Evolutionary conservation across 2,888 invertebrate species (phyloP).

Genomic region (Lingula anatina): DNA sequence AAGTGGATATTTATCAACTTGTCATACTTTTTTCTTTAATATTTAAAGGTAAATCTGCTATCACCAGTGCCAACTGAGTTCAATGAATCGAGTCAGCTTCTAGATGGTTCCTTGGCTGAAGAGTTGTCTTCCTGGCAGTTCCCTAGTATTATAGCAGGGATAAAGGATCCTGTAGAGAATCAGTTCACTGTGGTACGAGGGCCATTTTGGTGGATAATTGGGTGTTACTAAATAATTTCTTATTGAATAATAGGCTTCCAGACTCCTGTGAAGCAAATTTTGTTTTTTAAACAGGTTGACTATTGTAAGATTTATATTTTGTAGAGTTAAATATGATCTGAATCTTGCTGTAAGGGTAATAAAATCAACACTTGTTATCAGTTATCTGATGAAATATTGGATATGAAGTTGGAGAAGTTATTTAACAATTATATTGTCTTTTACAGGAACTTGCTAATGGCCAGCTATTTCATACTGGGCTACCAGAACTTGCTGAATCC

Average conservation of each 20-base stretch:
- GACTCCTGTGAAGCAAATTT: too few relatives aligned
- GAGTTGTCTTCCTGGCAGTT: constrained; percentile 28
- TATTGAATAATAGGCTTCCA: neutral
- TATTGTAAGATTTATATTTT: too few relatives aligned
- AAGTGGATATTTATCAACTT: too few relatives aligned
- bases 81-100: constrained; percentile 32
- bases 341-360: too few relatives aligned
- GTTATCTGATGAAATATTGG: neutral
- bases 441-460: constrained; percentile 67
- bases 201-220: too few relatives aligned
- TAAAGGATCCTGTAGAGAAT: constrained; percentile 73
- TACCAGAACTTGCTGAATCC: constrained; percentile 56
- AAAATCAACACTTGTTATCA: too few relatives aligned
- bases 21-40: too few relatives aligned
- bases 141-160: constrained; percentile 46
- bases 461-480: constrained; percentile 68
- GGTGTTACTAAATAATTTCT: too few relatives aligned
- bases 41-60: too few relatives aligned
- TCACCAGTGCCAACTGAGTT: constrained; percentile 65
- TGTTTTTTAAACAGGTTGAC: too few relatives aligned
- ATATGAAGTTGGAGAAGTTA: too few relatives aligned
- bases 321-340: too few relatives aligned
- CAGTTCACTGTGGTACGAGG: constrained; percentile 66
- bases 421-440: constrained; percentile 4
- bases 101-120: constrained; percentile 26